Evolutionary conservation across 2,797 vertebrate species (phyloP).

Genomic region (Silurus lanzhouensis): DNA sequence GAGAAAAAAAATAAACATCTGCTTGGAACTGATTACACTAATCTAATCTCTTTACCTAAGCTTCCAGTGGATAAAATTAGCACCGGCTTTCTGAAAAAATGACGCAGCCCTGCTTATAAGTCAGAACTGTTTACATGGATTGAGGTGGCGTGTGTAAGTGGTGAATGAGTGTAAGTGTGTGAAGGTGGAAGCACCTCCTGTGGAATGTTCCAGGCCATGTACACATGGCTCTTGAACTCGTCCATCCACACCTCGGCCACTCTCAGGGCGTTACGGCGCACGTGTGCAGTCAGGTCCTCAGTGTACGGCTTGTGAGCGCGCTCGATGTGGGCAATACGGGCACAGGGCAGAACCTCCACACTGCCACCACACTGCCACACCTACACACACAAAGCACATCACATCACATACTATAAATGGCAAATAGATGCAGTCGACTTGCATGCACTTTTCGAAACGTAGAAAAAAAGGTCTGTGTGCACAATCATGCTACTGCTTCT

Average conservation of each 20-base stretch:
- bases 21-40: constrained; percentile 20
- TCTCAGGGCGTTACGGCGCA: constrained; percentile 91
- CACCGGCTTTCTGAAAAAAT: constrained; percentile 5
- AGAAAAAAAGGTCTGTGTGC: too few relatives aligned
- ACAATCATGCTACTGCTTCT: too few relatives aligned
- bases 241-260: constrained; percentile 99
- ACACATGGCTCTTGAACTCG: constrained; percentile 97
- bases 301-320: constrained; percentile 97
- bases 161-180: background rate
- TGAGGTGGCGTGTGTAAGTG: background rate
- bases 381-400: constrained; percentile 54
- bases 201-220: constrained; percentile 98
- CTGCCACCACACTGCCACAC: constrained; percentile 85
- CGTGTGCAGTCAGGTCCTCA: constrained; percentile 88
- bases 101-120: background rate
- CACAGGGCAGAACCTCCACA: constrained; percentile 94
- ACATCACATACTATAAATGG: constrained; percentile 11
- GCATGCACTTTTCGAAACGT: too few relatives aligned
- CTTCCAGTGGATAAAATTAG: background rate
- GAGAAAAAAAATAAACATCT: constrained; percentile 26
- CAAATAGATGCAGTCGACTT: background rate
- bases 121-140: background rate
- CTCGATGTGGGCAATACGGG: constrained; percentile 93
- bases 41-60: constrained; percentile 31
- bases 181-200: constrained; percentile 79